Conservation (phyloP, 1,140 invertebrate species). For the Conopomorpha cramerella region DNA sequence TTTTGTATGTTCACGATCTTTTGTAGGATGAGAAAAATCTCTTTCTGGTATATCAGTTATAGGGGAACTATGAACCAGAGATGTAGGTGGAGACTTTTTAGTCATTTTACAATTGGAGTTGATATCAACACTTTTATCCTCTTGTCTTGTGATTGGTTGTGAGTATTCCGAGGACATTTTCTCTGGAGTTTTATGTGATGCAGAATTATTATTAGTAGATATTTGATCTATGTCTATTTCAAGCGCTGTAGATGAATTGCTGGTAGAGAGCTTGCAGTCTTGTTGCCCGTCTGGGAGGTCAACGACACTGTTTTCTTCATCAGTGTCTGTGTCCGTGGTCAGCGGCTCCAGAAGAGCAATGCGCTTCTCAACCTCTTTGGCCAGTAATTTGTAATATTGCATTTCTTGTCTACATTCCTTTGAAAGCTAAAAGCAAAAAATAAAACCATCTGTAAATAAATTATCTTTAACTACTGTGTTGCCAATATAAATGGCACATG, state of each 20-base stretch:
- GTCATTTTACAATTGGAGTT: neutral
- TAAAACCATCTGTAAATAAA: constrained; percentile 2
- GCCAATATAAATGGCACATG: constrained; percentile 9
- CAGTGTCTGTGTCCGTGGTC: constrained; percentile 25
- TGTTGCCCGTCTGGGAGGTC: constrained; percentile 15
- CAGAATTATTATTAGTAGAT: too few species aligned
- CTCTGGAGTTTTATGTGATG: neutral
- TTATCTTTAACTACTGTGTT: too few species aligned
- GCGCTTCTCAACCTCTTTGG: constrained; percentile 62
- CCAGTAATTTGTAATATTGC: constrained; percentile 66
- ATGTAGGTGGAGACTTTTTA: neutral
- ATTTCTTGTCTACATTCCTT: constrained; percentile 66
- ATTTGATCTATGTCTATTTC: neutral
- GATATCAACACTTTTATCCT: too few species aligned
- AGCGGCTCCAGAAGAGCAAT: constrained; percentile 30
- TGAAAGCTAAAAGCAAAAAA: constrained; percentile 53
- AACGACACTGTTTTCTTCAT: constrained; percentile 36
- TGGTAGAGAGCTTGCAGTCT: constrained; percentile 4
- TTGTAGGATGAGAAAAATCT: too few species aligned
- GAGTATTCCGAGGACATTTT: too few species aligned
- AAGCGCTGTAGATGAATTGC: neutral
- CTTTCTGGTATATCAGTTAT: neutral
- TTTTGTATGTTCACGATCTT: too few species aligned
- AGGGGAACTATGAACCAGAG: too few species aligned
- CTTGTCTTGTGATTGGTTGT: too few species aligned